Evolutionary conservation across 2,888 invertebrate genomes (phyloP).

Genomic region (Agonopterix subpropinquella): DNA sequence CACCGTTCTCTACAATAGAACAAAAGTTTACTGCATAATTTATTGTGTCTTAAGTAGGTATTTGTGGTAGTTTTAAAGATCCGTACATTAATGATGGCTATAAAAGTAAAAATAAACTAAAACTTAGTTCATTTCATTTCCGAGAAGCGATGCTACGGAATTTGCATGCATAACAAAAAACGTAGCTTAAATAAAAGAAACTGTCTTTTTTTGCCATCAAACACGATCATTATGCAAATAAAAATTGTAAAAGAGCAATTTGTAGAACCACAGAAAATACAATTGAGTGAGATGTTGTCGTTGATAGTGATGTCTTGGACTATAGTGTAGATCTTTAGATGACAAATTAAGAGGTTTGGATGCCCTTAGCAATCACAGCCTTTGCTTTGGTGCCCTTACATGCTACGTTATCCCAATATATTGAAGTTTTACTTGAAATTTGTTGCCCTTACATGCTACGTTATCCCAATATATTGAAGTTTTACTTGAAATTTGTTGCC

Average conservation of each 20-base stretch:
- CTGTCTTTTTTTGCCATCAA: slow-evolving; percentile 9
- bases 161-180: slow-evolving; percentile 8
- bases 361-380: too few relatives aligned
- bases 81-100: slow-evolving; percentile 24
- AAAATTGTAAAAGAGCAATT: slow-evolving; percentile 26
- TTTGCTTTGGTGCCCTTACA: too few relatives aligned
- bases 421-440: too few relatives aligned
- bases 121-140: slow-evolving; percentile 3
- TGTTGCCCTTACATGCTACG: too few relatives aligned
- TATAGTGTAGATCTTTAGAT: too few relatives aligned
- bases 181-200: neutral
- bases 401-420: too few relatives aligned
- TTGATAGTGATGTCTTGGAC: too few relatives aligned
- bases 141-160: neutral
- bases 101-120: slow-evolving; percentile 8
- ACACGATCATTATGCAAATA: slow-evolving; percentile 33
- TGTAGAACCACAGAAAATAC: slow-evolving; percentile 5
- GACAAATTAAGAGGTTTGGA: too few relatives aligned
- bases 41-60: slow-evolving; percentile 15
- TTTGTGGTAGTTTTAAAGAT: slow-evolving; percentile 17
- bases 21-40: slow-evolving; percentile 33
- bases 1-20: slow-evolving; percentile 19
- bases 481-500: too few relatives aligned
- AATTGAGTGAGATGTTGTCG: neutral
- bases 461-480: too few relatives aligned